phyloP scores from a whole-genome alignment of 2,888 invertebrate genomes.

The Sesamia inferens region DNA sequence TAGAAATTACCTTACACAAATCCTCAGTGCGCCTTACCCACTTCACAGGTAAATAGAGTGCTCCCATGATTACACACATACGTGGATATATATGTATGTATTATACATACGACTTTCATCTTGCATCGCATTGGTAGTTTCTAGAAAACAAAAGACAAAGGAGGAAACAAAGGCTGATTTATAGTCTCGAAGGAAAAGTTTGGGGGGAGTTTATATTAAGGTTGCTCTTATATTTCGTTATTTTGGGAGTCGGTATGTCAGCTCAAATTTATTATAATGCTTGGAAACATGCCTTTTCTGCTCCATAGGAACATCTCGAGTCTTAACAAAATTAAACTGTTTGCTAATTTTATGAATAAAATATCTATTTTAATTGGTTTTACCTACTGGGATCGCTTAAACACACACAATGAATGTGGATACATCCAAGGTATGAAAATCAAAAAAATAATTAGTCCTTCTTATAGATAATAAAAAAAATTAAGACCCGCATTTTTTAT shows the following conservation, averaged over 20 bases:
- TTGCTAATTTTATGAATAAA: not conserved
- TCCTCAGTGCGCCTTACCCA: not conserved
- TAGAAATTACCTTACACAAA: slow-evolving; percentile 23
- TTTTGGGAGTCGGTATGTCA: slow-evolving; percentile 13
- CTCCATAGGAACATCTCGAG: not conserved
- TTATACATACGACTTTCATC: slow-evolving; percentile 4
- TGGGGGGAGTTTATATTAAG: slow-evolving; percentile 56
- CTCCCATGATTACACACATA: not conserved
- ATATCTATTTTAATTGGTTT: not conserved
- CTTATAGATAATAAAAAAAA: no score
- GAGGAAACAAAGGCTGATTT: slow-evolving; percentile 63
- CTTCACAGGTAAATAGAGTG: not conserved
- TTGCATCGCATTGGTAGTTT: slow-evolving; percentile 19
- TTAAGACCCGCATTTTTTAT: no score
- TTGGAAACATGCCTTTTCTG: not conserved
- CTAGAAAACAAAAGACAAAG: slow-evolving; percentile 40
- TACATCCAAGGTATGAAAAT: no score
- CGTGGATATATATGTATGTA: not conserved
- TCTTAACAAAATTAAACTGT: not conserved
- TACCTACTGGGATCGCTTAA: not conserved
- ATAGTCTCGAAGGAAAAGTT: slow-evolving; percentile 50
- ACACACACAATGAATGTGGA: not conserved
- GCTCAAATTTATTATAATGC: not conserved
- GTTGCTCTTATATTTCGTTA: slow-evolving; percentile 40
- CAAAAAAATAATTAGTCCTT: no score